Evolutionary conservation across 2,113 vertebrate species (phyloP).

Genomic region (Microtus pennsylvanicus): DNA sequence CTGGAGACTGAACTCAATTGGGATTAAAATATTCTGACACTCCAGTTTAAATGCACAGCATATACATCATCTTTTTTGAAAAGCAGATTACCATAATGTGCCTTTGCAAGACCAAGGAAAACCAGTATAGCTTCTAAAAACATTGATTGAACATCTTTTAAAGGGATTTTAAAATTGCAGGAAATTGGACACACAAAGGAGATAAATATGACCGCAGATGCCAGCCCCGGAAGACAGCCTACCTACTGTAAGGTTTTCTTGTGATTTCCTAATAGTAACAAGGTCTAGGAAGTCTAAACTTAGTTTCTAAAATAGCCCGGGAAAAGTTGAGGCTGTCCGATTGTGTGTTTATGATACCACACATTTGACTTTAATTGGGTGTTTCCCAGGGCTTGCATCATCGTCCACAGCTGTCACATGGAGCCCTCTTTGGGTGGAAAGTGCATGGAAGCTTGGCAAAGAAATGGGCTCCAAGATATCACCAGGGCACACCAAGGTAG

Average conservation of each 20-base stretch:
- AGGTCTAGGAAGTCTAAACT: not conserved
- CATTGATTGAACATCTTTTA: not conserved
- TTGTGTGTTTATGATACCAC: not conserved
- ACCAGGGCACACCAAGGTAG: not conserved
- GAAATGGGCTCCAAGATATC: not conserved
- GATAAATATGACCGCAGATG: constrained; percentile 10
- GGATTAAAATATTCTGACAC: constrained; percentile 33
- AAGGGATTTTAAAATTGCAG: not conserved
- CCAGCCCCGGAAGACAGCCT: not conserved
- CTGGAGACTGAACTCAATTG: constrained; percentile 36
- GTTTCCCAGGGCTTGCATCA: not conserved
- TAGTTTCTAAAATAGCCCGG: constrained; percentile 25
- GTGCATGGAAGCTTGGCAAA: not conserved
- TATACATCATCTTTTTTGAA: constrained; percentile 3
- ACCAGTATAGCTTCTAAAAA: constrained; percentile 48
- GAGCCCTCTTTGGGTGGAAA: not conserved
- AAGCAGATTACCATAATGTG: constrained; percentile 49
- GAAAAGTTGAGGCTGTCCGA: not conserved
- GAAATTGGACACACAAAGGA: not conserved
- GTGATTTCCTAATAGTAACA: not conserved
- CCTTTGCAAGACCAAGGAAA: constrained; percentile 16
- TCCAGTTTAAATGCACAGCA: constrained; percentile 15
- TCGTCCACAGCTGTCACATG: not conserved
- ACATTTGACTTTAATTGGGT: not conserved
- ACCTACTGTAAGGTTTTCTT: not conserved